These are phyloP conservation scores for Apodemus sylvaticus DNA, from an alignment of 2,113 vertebrate species.

Conservation along the genomic window DNA sequence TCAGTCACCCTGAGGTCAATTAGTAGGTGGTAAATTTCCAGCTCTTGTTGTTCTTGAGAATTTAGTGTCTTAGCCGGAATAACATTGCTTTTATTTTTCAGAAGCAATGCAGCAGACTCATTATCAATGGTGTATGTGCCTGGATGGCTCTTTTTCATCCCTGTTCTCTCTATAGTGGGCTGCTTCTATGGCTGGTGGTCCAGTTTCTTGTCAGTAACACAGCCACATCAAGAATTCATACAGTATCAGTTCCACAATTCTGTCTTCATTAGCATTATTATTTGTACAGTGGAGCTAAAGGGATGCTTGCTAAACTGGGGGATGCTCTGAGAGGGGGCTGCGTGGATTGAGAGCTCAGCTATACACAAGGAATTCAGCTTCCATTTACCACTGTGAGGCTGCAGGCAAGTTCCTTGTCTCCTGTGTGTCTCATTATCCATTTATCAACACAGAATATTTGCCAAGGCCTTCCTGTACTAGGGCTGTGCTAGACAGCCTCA, in stretches of 20 bases:
- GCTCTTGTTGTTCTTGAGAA: background rate
- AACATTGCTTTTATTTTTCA: background rate
- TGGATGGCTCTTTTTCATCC: background rate
- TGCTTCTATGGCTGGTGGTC: background rate
- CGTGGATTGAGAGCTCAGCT: background rate
- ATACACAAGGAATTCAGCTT: background rate
- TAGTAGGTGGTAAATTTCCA: background rate
- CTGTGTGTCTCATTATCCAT: background rate
- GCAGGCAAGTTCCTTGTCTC: background rate
- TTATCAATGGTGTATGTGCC: background rate
- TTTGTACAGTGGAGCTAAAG: background rate
- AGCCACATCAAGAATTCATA: background rate
- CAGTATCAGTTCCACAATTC: background rate
- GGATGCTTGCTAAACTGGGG: background rate
- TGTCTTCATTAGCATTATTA: background rate
- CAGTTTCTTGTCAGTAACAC: background rate
- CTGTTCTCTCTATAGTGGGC: background rate
- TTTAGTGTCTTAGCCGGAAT: background rate
- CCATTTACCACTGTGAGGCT: background rate
- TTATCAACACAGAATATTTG: slow-evolving; percentile 54
- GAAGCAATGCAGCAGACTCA: background rate
- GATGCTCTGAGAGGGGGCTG: background rate
- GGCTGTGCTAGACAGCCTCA: background rate
- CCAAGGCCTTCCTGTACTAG: background rate
- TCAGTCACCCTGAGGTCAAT: background rate